Evolutionary conservation across 2,888 invertebrate species (phyloP), one percentile per base, ranked within the genome.

Genomic region (Harpagoxenus sublaevis): DNA sequence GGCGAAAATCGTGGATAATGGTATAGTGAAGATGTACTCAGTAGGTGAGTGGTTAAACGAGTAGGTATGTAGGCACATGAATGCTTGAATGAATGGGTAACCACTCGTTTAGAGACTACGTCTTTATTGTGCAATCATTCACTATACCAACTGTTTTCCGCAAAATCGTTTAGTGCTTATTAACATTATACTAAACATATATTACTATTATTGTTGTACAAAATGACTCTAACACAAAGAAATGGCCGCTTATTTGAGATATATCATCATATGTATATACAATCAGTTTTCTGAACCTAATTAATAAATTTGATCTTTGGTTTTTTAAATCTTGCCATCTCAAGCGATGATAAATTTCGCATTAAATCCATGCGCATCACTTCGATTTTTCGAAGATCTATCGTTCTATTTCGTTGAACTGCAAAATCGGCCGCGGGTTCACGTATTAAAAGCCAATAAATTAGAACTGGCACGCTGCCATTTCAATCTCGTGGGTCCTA

Each of bases 391-490:
- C 35, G 51, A 66, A 65, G 81, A 87, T 74, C 71, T 66, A 78
- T 73, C 84, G 73, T 81, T 57, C 86, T 85, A 73, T 83, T 86
- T 82, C 82, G 71, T 57, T 45, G 77, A 70, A 57, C 78, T 81
- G 79, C 84, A 88, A 89, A 90, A 90, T 89, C 90, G 88, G 88
- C 86, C 92, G 92, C 91, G 93, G 91, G 92, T 91, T 92, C 91
- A 91, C 89, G 92, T 92, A 92, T 93, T 93, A 93, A 93, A 92
- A 92, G 91, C 93, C 93, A 92, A 94, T 93, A 93, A 94, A 93
- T 94, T 93, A 93, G 92, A 91, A 93, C 93, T 94, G 94, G 94
- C 94, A 92, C 92, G 86, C 88, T 94, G 94, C 94, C 94, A 94
- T 94, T 94, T 94, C 94, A 93, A 94, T 94, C 92, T 93, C 92